Evolutionary conservation across 2,113 vertebrate species (phyloP), one percentile per base, ranked within the genome.

Genomic region (Anas platyrhynchos): DNA sequence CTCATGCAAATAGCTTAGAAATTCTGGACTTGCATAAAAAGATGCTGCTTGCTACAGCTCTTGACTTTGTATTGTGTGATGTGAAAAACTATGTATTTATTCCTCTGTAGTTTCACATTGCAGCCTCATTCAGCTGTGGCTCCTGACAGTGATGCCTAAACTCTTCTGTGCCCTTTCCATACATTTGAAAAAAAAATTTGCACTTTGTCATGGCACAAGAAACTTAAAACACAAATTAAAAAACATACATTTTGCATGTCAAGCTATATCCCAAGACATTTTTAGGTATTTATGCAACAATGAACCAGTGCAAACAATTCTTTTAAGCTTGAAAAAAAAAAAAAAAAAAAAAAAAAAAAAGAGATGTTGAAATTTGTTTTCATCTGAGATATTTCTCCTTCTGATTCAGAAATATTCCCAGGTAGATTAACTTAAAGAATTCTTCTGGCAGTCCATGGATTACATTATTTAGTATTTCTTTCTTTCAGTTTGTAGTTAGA

Each of bases 1-100:
- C 59, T 90, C n/a, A 74, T 89, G 83, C 69, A 95, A 96, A 96
- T 92, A 67, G n/a, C 62, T 94, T 54, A 76, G 55, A 75, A 88
- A 76, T 85, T 83, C 56, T 90, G 66, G 34, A 48, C 80, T 90
- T 6, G 2, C 36, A n/a, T 79, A 83, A 32, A 41, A 66, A 84
- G 43, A 61, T 6, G 15, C 21, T 48, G 34, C 58, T 91, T 0
- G 1, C 71, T 63, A 41, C 69, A 82, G 38, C 14, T 71, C 86
- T 59, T 4, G 9, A 23, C 32, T 63, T 63, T 41, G 14, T 56
- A 3, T 50, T 59, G 6, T 10, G 27, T 2, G 32, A 8, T 5
- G 11, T 61, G 76, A 83, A 78, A 86, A 78, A 13, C 16, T 72
- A 0, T 16, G 31, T 36, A 16, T 67, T 65, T 48, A 48, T 48